Conservation (phyloP, 2,113 vertebrate species). For the Scomber japonicus region DNA sequence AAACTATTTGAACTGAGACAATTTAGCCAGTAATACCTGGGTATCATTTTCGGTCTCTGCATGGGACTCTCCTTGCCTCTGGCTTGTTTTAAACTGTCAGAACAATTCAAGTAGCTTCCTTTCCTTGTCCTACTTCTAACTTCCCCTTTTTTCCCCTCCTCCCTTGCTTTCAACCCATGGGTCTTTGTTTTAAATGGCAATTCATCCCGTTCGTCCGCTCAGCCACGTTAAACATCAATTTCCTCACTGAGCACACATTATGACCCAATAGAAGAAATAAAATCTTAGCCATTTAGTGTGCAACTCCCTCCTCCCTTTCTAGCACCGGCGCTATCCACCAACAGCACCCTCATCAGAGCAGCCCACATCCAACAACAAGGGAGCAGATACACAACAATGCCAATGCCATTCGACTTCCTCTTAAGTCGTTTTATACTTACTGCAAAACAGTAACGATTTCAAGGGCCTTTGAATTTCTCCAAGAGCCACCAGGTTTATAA, state of each 20-base stretch:
- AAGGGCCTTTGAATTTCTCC: slow-evolving; percentile 84
- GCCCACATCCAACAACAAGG: slow-evolving; percentile 76
- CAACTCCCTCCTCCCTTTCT: slow-evolving; percentile 56
- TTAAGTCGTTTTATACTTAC: slow-evolving; percentile 86
- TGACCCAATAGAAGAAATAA: slow-evolving; percentile 83
- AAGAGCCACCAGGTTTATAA: slow-evolving; percentile 84
- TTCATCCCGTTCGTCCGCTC: slow-evolving; percentile 78
- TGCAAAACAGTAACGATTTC: slow-evolving; percentile 87
- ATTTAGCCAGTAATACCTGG: slow-evolving; percentile 63
- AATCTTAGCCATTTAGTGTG: slow-evolving; percentile 81
- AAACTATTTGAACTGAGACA: slow-evolving; percentile 69
- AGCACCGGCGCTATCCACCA: slow-evolving; percentile 68
- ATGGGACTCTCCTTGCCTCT: slow-evolving; percentile 76
- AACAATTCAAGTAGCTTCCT: slow-evolving; percentile 70
- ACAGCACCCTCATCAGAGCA: slow-evolving; percentile 74
- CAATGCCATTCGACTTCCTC: slow-evolving; percentile 81
- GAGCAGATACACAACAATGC: slow-evolving; percentile 76
- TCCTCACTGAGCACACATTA: slow-evolving; percentile 83
- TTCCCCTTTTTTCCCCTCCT: slow-evolving; percentile 47
- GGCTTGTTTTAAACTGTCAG: slow-evolving; percentile 72
- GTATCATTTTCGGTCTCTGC: slow-evolving; percentile 74
- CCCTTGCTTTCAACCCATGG: slow-evolving; percentile 70
- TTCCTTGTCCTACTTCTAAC: slow-evolving; percentile 72
- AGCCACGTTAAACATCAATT: slow-evolving; percentile 84
- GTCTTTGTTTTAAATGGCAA: slow-evolving; percentile 84